These are phyloP conservation scores for Shargacucullia verbasci DNA, from an alignment of 2,888 invertebrate species.

Conservation along the genomic window DNA sequence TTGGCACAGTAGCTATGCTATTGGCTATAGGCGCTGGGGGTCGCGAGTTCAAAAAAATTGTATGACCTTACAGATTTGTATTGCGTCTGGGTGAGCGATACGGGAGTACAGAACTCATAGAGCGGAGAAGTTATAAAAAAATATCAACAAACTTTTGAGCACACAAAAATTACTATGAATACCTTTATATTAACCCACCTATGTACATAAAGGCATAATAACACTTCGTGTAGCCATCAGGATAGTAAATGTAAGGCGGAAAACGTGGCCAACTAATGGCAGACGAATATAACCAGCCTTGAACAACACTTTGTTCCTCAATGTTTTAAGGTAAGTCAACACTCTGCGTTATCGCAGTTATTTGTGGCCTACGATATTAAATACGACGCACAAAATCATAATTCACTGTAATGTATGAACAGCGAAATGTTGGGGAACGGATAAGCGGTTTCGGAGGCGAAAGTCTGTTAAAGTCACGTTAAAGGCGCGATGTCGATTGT, in stretches of 20 bases:
- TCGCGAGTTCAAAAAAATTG: no score
- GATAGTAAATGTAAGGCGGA: constrained; percentile 64
- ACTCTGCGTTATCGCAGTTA: constrained; percentile 62
- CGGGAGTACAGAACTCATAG: no score
- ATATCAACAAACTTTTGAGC: no score
- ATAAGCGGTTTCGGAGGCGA: constrained; percentile 45
- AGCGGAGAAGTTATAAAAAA: no score
- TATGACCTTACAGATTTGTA: no score
- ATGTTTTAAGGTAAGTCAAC: constrained; percentile 61
- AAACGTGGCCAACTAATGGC: constrained; percentile 60
- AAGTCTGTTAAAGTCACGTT: constrained; percentile 37
- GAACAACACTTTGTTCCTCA: constrained; percentile 68
- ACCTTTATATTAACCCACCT: no score
- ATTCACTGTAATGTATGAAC: constrained; percentile 52
- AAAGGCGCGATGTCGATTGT: constrained; percentile 13
- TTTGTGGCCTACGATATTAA: constrained; percentile 61
- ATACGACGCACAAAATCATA: constrained; percentile 57
- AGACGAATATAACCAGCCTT: constrained; percentile 80
- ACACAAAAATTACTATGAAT: no score
- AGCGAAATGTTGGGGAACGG: constrained; percentile 39
- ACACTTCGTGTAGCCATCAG: no score
- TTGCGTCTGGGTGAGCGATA: no score
- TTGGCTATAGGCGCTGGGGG: no score
- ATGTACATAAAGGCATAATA: no score
- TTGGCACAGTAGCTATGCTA: no score